A percentile compares a stretch with the other conserved stretches of the same genome.
Conservation (phyloP, 1,140 invertebrate species). For the Mya arenaria region DNA sequence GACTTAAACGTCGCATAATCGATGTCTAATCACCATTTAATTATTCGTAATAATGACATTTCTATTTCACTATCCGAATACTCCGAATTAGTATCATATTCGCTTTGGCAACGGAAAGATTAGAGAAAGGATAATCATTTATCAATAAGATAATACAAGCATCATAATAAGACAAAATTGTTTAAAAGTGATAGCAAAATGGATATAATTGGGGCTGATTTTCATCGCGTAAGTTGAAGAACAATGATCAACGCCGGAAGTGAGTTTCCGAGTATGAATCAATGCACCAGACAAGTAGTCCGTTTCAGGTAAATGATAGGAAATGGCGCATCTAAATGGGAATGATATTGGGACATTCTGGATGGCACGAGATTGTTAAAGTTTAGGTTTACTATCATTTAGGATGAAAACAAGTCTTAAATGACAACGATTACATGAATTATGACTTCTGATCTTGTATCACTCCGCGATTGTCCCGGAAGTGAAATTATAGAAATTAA, state of each 20-base stretch:
- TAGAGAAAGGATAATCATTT: slow-evolving; percentile 48
- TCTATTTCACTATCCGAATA: neutral
- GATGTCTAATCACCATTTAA: neutral
- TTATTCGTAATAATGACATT: neutral
- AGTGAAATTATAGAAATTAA: slow-evolving; percentile 32
- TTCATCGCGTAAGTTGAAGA: slow-evolving; percentile 36
- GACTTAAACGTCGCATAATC: neutral
- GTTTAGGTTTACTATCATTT: slow-evolving; percentile 30
- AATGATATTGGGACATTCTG: slow-evolving; percentile 21
- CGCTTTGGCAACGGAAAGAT: slow-evolving; percentile 18
- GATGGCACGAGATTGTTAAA: slow-evolving; percentile 34
- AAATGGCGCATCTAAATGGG: slow-evolving; percentile 42
- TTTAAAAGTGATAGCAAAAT: slow-evolving; percentile 50
- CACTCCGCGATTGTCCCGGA: slow-evolving; percentile 27
- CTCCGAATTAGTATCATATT: slow-evolving; percentile 43
- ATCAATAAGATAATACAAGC: slow-evolving; percentile 53
- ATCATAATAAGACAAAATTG: slow-evolving; percentile 50
- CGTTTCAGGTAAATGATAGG: slow-evolving; percentile 51
- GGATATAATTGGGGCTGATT: slow-evolving; percentile 49
- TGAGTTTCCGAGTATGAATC: slow-evolving; percentile 45
- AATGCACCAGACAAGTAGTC: slow-evolving; percentile 45
- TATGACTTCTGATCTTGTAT: slow-evolving; percentile 9
- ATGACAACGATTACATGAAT: slow-evolving; percentile 38
- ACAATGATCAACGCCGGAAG: slow-evolving; percentile 41
- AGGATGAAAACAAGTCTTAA: slow-evolving; percentile 29